phyloP scores from a whole-genome alignment of 2,113 vertebrate species.

The Solea solea region DNA sequence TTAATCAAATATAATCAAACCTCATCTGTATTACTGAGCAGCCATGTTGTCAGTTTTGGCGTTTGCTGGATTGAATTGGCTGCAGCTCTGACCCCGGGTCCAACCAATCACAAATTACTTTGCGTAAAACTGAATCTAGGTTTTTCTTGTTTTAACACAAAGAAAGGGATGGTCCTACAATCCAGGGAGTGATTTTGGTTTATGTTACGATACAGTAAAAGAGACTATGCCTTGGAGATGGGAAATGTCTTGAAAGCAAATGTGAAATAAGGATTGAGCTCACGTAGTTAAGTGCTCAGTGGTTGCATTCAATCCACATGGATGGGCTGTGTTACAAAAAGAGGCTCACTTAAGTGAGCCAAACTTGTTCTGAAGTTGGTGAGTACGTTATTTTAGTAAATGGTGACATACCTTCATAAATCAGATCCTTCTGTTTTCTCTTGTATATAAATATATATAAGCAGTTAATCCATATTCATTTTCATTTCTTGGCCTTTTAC shows the following conservation, averaged over 20 bases:
- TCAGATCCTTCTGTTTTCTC: slow-evolving; percentile 41
- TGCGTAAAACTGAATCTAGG: neutral
- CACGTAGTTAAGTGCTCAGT: slow-evolving; percentile 26
- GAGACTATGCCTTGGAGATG: slow-evolving; percentile 10
- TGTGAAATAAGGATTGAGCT: slow-evolving; percentile 10
- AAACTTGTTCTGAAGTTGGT: slow-evolving; percentile 53
- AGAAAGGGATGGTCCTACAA: slow-evolving; percentile 2
- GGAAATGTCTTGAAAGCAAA: slow-evolving; percentile 33
- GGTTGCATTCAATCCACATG: slow-evolving; percentile 34
- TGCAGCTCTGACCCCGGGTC: slow-evolving; percentile 27
- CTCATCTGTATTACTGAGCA: slow-evolving; percentile 58
- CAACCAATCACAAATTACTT: neutral
- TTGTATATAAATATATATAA: slow-evolving; percentile 55
- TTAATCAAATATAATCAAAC: slow-evolving; percentile 64
- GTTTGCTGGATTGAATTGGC: slow-evolving; percentile 28
- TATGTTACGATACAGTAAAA: slow-evolving; percentile 9
- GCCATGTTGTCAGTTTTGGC: slow-evolving; percentile 34
- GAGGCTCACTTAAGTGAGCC: slow-evolving; percentile 38
- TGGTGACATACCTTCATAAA: slow-evolving; percentile 35
- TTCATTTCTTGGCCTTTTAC: slow-evolving; percentile 70
- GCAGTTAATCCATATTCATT: slow-evolving; percentile 63
- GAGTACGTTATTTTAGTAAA: slow-evolving; percentile 47
- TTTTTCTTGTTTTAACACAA: neutral
- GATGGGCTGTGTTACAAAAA: slow-evolving; percentile 31
- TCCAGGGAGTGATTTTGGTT: slow-evolving; percentile 23